A percentile compares a stretch with the other conserved stretches of the same genome.
These are phyloP conservation scores for Pediacus dermestoides DNA, from an alignment of 2,888 invertebrate genomes.

Conservation along the genomic window DNA sequence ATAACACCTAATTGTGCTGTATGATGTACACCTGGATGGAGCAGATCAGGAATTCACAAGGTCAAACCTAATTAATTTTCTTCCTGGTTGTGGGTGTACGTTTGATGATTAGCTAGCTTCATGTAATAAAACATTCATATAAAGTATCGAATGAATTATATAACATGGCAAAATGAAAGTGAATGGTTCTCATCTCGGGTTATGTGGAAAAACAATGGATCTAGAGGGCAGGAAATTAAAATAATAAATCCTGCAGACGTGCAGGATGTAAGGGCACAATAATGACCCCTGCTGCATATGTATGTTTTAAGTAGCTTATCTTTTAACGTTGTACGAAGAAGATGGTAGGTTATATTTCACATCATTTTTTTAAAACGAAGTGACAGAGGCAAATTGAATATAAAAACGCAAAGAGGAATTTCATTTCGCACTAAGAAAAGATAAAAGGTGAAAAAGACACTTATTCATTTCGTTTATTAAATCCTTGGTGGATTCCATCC, in stretches of 20 bases:
- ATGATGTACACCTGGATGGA: too few species aligned
- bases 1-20: too few species aligned
- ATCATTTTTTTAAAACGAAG: conserved; percentile 4
- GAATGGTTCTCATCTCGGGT: too few species aligned
- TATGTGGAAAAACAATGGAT: conserved; percentile 25
- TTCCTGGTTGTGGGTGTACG: too few species aligned
- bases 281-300: conserved; percentile 16
- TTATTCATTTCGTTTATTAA: conserved; percentile 10
- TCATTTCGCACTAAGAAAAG: conserved; percentile 6
- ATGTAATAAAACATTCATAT: too few species aligned
- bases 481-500: conserved; percentile 5
- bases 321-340: conserved; percentile 1
- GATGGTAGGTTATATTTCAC: conserved; percentile 3
- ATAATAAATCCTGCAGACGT: conserved; percentile 25
- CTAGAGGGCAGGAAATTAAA: conserved; percentile 26
- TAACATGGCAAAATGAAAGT: too few species aligned
- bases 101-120: too few species aligned
- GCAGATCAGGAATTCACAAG: too few species aligned
- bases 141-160: too few species aligned
- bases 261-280: conserved; percentile 15
- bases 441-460: conserved; percentile 8
- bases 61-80: too few species aligned
- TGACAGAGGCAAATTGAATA: conserved; percentile 7
- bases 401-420: conserved; percentile 4
- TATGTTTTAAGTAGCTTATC: conserved; percentile 13